Evolutionary conservation across 92 coral and sea anemone species (phyloP).

Genomic region (Epizoanthus fatuus): DNA sequence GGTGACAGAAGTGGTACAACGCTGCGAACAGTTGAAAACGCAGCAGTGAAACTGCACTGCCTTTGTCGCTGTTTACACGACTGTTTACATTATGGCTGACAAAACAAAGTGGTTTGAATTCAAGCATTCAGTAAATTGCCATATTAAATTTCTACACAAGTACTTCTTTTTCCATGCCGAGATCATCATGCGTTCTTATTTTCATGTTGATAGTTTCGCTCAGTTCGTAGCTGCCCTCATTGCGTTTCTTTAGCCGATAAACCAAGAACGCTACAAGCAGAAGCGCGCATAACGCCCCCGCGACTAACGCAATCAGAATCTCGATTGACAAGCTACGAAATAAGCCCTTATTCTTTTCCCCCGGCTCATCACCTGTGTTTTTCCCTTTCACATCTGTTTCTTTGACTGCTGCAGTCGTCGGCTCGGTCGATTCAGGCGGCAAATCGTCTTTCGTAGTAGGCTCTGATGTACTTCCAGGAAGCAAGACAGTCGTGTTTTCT

Average conservation of each 20-base stretch:
- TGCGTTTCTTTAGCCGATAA: slow-evolving; percentile 86
- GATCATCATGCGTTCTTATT: slow-evolving; percentile 65
- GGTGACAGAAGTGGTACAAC: no score
- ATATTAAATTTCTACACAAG: slow-evolving; percentile 59
- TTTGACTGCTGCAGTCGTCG: neutral
- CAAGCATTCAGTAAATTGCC: no score
- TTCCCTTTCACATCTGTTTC: slow-evolving; percentile 26
- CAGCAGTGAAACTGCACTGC: no score
- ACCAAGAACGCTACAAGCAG: slow-evolving; percentile 82
- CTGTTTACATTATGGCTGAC: no score
- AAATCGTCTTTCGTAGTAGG: neutral
- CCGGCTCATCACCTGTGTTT: slow-evolving; percentile 23
- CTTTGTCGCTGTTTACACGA: no score
- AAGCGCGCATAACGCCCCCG: slow-evolving; percentile 86
- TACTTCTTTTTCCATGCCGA: slow-evolving; percentile 86
- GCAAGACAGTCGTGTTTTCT: neutral
- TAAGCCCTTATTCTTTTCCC: slow-evolving; percentile 57
- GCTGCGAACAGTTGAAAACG: no score
- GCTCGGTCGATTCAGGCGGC: neutral
- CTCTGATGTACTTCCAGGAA: neutral
- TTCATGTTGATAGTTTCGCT: slow-evolving; percentile 78
- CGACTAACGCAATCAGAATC: slow-evolving; percentile 85
- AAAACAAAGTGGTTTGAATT: no score
- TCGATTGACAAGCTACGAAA: slow-evolving; percentile 88
- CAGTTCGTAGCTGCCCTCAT: slow-evolving; percentile 91